Evolutionary conservation across 2,797 vertebrate species (phyloP).

Genomic region (Anguilla megastoma): DNA sequence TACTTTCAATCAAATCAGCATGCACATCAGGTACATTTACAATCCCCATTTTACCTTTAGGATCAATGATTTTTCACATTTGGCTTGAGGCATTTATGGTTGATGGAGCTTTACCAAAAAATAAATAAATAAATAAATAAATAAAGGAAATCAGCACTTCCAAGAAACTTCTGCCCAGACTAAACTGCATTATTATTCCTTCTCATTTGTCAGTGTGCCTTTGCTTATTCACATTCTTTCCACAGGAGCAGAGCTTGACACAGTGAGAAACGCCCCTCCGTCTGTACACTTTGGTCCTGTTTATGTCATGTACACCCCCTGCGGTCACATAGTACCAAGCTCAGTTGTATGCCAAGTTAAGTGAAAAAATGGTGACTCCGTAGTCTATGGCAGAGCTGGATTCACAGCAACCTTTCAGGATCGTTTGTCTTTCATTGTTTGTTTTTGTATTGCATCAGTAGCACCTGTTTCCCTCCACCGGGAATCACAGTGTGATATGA

Average conservation of each 20-base stretch:
- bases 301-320: not conserved
- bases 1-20: slow-evolving; percentile 21
- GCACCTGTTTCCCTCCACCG: not conserved
- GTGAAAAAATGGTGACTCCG: not conserved
- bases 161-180: not conserved
- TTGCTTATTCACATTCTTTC: not conserved
- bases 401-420: not conserved
- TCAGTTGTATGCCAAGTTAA: not conserved
- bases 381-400: not conserved
- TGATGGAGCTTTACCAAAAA: slow-evolving; percentile 5
- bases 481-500: not conserved
- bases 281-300: not conserved
- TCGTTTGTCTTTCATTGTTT: not conserved
- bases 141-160: not conserved
- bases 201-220: not conserved
- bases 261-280: not conserved
- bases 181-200: not conserved
- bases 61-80: slow-evolving; percentile 10
- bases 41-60: not conserved
- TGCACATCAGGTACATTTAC: slow-evolving; percentile 9
- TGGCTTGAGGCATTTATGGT: not conserved
- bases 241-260: not conserved
- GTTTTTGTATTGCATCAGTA: not conserved
- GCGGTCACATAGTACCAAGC: not conserved
- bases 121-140: not conserved